Evolutionary conservation across 2,888 invertebrate species (phyloP).

Genomic region (Allygus modestus): DNA sequence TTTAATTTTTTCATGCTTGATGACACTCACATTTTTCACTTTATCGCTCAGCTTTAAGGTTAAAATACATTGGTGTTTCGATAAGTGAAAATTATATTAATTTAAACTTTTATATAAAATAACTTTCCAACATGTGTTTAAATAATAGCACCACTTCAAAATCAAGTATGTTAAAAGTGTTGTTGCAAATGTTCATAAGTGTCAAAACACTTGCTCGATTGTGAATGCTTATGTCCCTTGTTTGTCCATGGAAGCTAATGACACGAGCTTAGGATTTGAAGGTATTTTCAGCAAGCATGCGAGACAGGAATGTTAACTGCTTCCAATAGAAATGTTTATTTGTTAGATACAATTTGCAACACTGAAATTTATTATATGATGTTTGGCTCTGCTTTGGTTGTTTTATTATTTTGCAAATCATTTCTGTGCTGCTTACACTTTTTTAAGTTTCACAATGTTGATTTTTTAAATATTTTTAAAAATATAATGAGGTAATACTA

Average conservation of each 20-base stretch:
- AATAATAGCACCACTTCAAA: no score
- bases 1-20: no score
- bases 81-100: no score
- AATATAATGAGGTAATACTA: no score
- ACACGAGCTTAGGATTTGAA: slow-evolving; percentile 73
- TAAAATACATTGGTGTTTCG: no score
- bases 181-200: neutral
- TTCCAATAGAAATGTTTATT: neutral
- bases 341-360: neutral
- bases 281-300: slow-evolving; percentile 72
- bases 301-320: slow-evolving; percentile 13
- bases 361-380: neutral
- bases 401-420: neutral
- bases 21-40: no score
- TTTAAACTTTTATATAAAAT: no score
- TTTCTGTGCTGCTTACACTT: no score
- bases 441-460: no score
- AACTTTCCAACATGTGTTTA: no score
- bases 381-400: neutral
- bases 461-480: no score
- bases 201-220: slow-evolving; percentile 9
- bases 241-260: slow-evolving; percentile 60
- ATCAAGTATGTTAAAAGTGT: neutral
- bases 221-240: slow-evolving; percentile 58
- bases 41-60: no score